Percentiles rank a stretch among this genome's conserved stretches.
Evolutionary conservation across 2,888 invertebrate species (phyloP).

Genomic region (Alloplasta piceator): DNA sequence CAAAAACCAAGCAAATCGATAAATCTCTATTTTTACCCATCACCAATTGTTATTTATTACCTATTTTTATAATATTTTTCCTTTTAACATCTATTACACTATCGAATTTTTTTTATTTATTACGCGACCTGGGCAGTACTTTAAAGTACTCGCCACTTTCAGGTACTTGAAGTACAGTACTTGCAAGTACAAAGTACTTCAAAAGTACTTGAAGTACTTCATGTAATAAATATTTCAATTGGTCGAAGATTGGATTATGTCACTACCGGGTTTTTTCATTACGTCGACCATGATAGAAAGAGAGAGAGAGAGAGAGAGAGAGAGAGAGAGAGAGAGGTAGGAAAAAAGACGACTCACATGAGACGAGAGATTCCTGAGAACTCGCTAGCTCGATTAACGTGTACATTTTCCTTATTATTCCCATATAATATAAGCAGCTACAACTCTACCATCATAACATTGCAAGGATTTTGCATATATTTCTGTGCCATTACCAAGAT

Average conservation of each 20-base stretch:
- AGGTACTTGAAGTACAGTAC: too few relatives aligned
- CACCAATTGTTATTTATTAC: too few relatives aligned
- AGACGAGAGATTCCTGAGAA: conserved; percentile 50
- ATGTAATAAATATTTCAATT: not conserved
- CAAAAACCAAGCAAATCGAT: too few relatives aligned
- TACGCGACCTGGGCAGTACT: too few relatives aligned
- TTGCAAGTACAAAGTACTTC: too few relatives aligned
- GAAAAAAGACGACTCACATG: conserved; percentile 15
- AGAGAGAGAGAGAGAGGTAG: not conserved
- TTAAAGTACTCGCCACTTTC: too few relatives aligned
- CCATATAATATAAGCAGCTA: conserved; percentile 12
- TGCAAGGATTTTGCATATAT: conserved; percentile 6
- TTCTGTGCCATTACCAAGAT: conserved; percentile 21
- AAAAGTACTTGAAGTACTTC: too few relatives aligned
- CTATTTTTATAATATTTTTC: too few relatives aligned
- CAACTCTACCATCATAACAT: not conserved
- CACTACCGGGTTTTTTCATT: conserved; percentile 56
- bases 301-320: not conserved
- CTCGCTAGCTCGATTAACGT: conserved; percentile 54
- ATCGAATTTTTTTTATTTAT: too few relatives aligned
- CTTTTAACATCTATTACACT: too few relatives aligned
- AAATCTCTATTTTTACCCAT: too few relatives aligned
- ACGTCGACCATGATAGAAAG: conserved; percentile 25
- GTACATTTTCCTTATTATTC: conserved; percentile 51
- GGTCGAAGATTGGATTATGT: conserved; percentile 57